Base-by-base conservation (phyloP, 2,113 vertebrate genomes). In the Callocephalon fimbriatum region DNA sequence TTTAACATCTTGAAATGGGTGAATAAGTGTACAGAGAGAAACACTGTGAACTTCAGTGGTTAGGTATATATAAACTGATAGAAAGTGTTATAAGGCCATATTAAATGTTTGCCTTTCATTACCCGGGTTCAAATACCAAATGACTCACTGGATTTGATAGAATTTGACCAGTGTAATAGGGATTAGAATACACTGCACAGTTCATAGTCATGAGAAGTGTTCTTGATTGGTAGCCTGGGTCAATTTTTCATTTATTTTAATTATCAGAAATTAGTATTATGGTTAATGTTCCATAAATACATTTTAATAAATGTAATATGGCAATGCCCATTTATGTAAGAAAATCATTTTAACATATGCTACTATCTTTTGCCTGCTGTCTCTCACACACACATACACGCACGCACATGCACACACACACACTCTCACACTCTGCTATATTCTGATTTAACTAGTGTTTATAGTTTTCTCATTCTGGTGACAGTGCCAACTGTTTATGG, bases 371-470 rank as follows among this genome's bases (percentile, higher is more conserved):
- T 77, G 48, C 31, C 53, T 85, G 26, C 8, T 40, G 3, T 48
- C 1, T 82, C 6, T 44, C 44, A 19, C 17, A 42, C 22, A 50
- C 11, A 53, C 21, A 14, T 2, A 5, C 0, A 2, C 4, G 6
- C 0, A 0, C 3, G 9, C 18, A 8, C 22, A 22, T 51, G 25
- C 5, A 1, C 7, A 0, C 38, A 35, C 15, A 0, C 16, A 27
- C 23, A 59, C 2, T 31, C 40, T 40, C 61, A 37, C 32, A 44
- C 10, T 44, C 10, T 40, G 50, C 61, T 94, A 22, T 82, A 77
- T 80, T 84, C 45, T 70, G 70, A 45, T 63, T 72, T 90, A 91
- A 78, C 18, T 90, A 83, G 32, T 75, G 62, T 76, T 82, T 78
- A 76, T 91, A 50, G 25, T 38, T 67, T 84, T 95, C 56, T 94